Evolutionary conservation across 2,888 invertebrate genomes (phyloP).

Genomic region (Allygus modestus): DNA sequence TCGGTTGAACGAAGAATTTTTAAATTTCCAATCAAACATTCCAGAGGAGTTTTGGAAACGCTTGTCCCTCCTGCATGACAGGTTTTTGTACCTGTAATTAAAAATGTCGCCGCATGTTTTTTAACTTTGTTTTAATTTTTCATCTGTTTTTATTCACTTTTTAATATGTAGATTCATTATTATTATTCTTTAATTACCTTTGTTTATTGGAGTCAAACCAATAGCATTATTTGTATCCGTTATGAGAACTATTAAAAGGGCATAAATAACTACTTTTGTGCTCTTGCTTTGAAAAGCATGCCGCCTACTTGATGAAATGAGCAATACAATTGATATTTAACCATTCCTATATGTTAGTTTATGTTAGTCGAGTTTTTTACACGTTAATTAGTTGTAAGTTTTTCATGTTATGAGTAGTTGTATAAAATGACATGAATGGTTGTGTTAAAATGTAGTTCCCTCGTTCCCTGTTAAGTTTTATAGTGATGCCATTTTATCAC

Average conservation of each 20-base stretch:
- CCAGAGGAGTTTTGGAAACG: too few relatives aligned
- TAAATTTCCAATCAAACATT: too few relatives aligned
- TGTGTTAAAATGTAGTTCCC: conserved; percentile 6
- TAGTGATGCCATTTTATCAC: neutral
- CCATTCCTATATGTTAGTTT: conserved; percentile 53
- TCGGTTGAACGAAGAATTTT: neutral
- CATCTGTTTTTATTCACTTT: too few relatives aligned
- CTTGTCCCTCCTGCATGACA: neutral
- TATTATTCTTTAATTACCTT: too few relatives aligned
- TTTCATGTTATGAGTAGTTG: conserved; percentile 7
- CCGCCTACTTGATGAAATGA: neutral
- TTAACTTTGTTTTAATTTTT: too few relatives aligned
- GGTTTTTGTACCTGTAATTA: too few relatives aligned
- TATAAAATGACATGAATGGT: neutral
- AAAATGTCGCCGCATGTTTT: too few relatives aligned
- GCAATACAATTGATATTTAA: conserved; percentile 48
- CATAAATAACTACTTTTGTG: neutral
- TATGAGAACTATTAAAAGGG: too few relatives aligned
- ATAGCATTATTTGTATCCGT: too few relatives aligned
- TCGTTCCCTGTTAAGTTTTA: conserved; percentile 17
- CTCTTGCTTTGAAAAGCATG: too few relatives aligned
- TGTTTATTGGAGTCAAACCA: too few relatives aligned
- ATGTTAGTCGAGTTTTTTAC: conserved; percentile 24
- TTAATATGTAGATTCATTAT: too few relatives aligned
- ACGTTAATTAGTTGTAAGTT: conserved; percentile 17